Evolutionary conservation across 2,888 invertebrate species (phyloP).

Genomic region (Gisinianus flammeolus): DNA sequence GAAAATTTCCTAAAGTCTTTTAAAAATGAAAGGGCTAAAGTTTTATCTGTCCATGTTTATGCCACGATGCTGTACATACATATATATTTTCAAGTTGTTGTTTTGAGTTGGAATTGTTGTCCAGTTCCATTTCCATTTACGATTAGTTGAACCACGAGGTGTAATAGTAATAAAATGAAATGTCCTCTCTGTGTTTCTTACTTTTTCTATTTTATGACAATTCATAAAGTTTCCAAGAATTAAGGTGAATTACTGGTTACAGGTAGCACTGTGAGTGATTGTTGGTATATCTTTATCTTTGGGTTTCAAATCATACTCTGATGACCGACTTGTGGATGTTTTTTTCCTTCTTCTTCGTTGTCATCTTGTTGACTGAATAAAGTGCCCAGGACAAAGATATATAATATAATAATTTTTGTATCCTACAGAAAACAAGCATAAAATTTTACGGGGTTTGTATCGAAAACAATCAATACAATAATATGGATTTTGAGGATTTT

Average conservation of each 20-base stretch:
- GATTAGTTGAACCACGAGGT: conserved; percentile 8
- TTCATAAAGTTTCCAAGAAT: conserved; percentile 37
- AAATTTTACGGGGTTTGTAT: conserved; percentile 15
- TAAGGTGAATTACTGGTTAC: conserved; percentile 27
- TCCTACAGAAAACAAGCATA: neutral
- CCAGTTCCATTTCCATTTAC: too few species aligned
- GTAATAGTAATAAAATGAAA: conserved; percentile 33
- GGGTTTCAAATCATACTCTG: neutral
- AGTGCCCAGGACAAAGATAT: too few species aligned
- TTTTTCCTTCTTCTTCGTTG: neutral
- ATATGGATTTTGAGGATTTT: conserved; percentile 7
- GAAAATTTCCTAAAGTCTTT: conserved; percentile 4
- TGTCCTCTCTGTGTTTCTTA: conserved; percentile 14
- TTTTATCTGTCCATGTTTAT: neutral
- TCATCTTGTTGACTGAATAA: too few species aligned
- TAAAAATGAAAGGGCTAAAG: conserved; percentile 17
- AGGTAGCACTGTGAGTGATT: neutral
- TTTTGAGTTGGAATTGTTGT: neutral
- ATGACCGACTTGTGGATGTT: neutral
- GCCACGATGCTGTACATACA: too few species aligned
- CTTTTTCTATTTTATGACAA: conserved; percentile 31
- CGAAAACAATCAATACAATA: conserved; percentile 25
- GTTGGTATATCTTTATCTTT: neutral
- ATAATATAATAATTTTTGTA: conserved; percentile 4
- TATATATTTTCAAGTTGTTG: neutral